These are phyloP conservation scores for Antedon mediterranea DNA, from an alignment of 53 echinoderm and acorn worm species.

Conservation along the genomic window DNA sequence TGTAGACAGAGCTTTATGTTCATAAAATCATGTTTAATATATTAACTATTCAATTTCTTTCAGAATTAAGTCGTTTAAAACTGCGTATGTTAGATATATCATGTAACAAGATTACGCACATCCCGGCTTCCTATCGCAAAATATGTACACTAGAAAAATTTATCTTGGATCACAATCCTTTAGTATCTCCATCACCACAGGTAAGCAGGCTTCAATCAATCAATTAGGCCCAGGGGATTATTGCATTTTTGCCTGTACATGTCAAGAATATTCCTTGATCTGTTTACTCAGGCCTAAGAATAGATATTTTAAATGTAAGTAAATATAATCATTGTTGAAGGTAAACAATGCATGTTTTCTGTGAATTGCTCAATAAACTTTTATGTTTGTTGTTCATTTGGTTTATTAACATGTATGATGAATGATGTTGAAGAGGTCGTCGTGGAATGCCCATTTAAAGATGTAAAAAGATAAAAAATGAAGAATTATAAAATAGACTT, in stretches of 20 bases:
- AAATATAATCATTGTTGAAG: no score
- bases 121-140: constrained; percentile 57
- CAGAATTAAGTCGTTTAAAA: constrained; percentile 77
- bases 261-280: not conserved
- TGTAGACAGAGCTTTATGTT: no score
- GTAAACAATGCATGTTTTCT: no score
- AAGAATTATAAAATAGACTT: no score
- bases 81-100: constrained; percentile 71
- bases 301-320: not conserved
- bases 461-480: no score
- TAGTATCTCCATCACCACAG: constrained; percentile 80
- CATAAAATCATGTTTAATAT: no score
- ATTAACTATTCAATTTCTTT: not conserved
- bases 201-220: constrained; percentile 18
- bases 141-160: constrained; percentile 62
- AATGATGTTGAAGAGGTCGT: no score
- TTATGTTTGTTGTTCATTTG: no score
- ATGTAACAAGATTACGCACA: constrained; percentile 81
- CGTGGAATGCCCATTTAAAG: no score
- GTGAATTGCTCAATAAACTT: no score
- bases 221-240: not conserved
- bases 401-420: no score
- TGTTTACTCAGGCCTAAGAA: not conserved
- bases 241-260: not conserved
- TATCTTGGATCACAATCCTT: constrained; percentile 71